These are phyloP conservation scores for Fringilla coelebs DNA, from an alignment of 2,797 vertebrate genomes.

Conservation along the genomic window DNA sequence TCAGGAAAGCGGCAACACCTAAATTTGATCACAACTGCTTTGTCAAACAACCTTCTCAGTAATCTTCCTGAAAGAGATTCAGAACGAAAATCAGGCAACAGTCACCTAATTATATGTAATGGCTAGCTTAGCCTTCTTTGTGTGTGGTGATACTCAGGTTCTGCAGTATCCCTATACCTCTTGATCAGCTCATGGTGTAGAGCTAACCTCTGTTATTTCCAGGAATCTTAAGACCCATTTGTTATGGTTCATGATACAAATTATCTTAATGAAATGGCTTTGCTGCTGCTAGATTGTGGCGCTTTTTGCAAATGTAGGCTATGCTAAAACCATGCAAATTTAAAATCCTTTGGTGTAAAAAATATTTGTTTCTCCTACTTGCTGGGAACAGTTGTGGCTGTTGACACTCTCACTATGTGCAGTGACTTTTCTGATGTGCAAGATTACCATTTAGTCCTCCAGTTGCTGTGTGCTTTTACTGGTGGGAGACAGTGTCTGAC, in stretches of 20 bases:
- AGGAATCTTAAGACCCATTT: background rate
- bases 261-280: background rate
- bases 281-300: background rate
- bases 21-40: background rate
- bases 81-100: background rate
- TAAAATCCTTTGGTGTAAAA: background rate
- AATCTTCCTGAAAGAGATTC: background rate
- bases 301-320: background rate
- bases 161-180: background rate
- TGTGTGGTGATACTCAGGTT: background rate
- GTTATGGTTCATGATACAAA: background rate
- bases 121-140: background rate
- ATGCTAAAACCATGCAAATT: background rate
- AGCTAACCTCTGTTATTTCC: background rate
- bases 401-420: background rate
- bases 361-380: background rate
- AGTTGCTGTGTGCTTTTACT: background rate
- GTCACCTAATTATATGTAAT: background rate
- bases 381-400: background rate
- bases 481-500: background rate
- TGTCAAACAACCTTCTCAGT: background rate
- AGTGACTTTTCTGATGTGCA: background rate
- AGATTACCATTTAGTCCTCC: background rate
- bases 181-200: background rate
- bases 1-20: background rate